These are phyloP conservation scores for Nylanderia fulva DNA, from an alignment of 1,140 invertebrate species.

Conservation along the genomic window DNA sequence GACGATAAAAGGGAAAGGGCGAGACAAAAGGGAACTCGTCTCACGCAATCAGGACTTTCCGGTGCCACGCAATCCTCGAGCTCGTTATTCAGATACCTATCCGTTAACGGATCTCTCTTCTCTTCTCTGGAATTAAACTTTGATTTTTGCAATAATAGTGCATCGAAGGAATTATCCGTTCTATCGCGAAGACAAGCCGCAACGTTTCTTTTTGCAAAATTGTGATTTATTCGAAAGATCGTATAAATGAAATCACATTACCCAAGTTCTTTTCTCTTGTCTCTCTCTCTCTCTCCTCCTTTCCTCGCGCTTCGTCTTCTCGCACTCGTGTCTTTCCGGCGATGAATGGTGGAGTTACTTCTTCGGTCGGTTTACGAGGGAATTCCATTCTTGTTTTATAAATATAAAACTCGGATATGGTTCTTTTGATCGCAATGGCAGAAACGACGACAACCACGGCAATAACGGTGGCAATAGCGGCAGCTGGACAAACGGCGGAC, in stretches of 20 bases:
- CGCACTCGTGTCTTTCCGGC: not conserved
- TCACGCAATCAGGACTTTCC: not conserved
- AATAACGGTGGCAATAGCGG: not conserved
- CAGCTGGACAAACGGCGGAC: slow-evolving; percentile 27
- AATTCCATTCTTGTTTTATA: slow-evolving; percentile 61
- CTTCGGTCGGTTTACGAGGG: slow-evolving; percentile 60
- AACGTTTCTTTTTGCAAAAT: not conserved
- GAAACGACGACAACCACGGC: slow-evolving; percentile 4
- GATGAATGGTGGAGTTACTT: slow-evolving; percentile 59
- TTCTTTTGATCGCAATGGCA: slow-evolving; percentile 5
- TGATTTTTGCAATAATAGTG: slow-evolving; percentile 7
- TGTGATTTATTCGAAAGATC: too few species aligned
- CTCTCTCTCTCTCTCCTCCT: not conserved
- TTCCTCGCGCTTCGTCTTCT: too few species aligned
- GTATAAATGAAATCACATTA: not conserved
- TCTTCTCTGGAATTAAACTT: not conserved
- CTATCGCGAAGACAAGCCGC: not conserved
- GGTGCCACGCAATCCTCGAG: slow-evolving; percentile 26
- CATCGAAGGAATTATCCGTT: not conserved
- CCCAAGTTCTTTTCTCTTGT: slow-evolving; percentile 7
- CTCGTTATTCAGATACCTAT: slow-evolving; percentile 37
- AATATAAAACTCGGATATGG: not conserved
- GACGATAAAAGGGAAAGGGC: not conserved
- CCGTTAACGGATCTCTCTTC: slow-evolving; percentile 25
- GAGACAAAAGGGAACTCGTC: not conserved